These are phyloP conservation scores for Sceloporus tristichus DNA, from an alignment of 2,113 vertebrate genomes.

Conservation along the genomic window DNA sequence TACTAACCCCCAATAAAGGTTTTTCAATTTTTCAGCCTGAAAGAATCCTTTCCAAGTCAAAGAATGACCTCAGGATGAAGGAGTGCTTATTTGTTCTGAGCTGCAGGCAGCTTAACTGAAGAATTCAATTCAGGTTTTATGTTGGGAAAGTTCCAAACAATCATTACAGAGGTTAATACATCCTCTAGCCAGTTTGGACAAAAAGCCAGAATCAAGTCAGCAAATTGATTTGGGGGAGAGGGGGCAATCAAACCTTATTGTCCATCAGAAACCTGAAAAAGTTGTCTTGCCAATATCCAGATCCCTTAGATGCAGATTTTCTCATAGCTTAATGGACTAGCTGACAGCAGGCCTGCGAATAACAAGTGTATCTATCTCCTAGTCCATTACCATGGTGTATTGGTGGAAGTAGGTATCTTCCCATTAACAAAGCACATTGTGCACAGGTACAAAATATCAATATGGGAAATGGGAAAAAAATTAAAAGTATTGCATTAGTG, in stretches of 20 bases:
- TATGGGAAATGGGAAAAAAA: slow-evolving; percentile 52
- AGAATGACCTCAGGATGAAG: neutral
- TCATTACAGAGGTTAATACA: neutral
- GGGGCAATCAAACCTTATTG: neutral
- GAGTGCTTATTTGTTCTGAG: neutral
- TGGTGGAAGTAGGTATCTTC: slow-evolving; percentile 31
- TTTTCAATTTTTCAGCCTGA: neutral
- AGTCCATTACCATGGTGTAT: slow-evolving; percentile 52
- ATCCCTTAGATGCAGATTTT: slow-evolving; percentile 45
- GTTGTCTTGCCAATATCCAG: slow-evolving; percentile 51
- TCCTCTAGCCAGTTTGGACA: neutral
- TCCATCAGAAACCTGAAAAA: neutral
- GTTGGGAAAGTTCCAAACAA: neutral
- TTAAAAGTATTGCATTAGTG: slow-evolving; percentile 53
- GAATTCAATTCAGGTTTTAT: neutral
- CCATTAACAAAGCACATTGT: slow-evolving; percentile 54
- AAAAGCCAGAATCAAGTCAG: neutral
- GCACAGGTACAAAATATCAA: slow-evolving; percentile 56
- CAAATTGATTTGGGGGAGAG: neutral
- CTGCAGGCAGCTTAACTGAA: no score
- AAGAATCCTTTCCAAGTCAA: neutral
- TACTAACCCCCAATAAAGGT: neutral
- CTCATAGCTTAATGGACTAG: slow-evolving; percentile 58
- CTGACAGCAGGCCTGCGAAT: slow-evolving; percentile 58
- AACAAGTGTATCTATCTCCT: slow-evolving; percentile 63